Conservation (phyloP, 2,888 invertebrate genomes). For the Heteromurus nitidus region DNA sequence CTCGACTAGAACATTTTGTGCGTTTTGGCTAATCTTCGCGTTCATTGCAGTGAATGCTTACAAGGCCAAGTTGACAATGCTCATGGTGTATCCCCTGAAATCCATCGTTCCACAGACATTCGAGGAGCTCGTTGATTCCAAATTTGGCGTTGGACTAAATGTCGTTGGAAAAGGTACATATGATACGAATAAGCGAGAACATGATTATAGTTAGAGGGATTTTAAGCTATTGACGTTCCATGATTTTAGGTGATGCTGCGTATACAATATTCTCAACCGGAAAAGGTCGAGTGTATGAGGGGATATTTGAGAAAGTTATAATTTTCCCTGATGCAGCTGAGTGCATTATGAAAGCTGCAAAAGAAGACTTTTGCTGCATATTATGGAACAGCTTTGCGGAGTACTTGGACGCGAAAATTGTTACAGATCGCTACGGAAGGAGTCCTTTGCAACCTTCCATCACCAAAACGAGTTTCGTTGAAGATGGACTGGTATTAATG, state of each 20-base stretch:
- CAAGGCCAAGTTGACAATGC: slow-evolving; percentile 36
- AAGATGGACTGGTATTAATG: slow-evolving; percentile 24
- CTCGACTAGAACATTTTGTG: neutral
- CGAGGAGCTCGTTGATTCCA: slow-evolving; percentile 60
- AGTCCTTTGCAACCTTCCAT: slow-evolving; percentile 20
- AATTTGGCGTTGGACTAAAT: slow-evolving; percentile 61
- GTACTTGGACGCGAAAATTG: slow-evolving; percentile 19
- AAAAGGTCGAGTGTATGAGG: slow-evolving; percentile 30
- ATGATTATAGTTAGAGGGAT: neutral
- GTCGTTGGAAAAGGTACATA: slow-evolving; percentile 52
- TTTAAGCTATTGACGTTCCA: neutral
- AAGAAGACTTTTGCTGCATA: slow-evolving; percentile 35
- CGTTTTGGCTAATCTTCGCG: slow-evolving; percentile 60
- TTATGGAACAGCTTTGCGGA: slow-evolving; percentile 47
- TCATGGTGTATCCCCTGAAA: slow-evolving; percentile 53
- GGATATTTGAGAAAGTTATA: slow-evolving; percentile 37
- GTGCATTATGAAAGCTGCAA: slow-evolving; percentile 15
- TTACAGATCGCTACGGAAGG: slow-evolving; percentile 38
- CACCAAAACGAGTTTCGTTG: slow-evolving; percentile 37
- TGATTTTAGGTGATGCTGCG: slow-evolving; percentile 43
- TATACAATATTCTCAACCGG: slow-evolving; percentile 32
- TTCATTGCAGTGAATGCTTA: slow-evolving; percentile 38
- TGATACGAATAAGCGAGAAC: neutral
- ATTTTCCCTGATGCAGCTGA: slow-evolving; percentile 32
- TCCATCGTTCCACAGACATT: slow-evolving; percentile 63